These are phyloP conservation scores for Watsonalla cultraria DNA, from an alignment of 2,888 invertebrate genomes.

Conservation along the genomic window DNA sequence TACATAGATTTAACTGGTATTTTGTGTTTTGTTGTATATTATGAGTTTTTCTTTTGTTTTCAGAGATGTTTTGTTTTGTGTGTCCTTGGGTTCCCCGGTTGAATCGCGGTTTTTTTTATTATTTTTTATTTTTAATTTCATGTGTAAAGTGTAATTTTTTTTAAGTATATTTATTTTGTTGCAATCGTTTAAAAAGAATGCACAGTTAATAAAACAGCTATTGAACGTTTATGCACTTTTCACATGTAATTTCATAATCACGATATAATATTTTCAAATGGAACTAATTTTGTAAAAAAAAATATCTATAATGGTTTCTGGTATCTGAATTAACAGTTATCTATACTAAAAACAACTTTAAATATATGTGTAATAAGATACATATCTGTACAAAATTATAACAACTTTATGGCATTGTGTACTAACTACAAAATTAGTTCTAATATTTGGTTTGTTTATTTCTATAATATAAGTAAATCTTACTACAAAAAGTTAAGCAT, in stretches of 20 bases:
- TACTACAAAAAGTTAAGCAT: too few species aligned
- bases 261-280: slow-evolving; percentile 9
- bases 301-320: slow-evolving; percentile 7
- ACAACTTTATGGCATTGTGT: slow-evolving; percentile 11
- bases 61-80: slow-evolving; percentile 48
- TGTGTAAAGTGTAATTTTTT: slow-evolving; percentile 24
- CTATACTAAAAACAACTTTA: slow-evolving; percentile 5
- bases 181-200: not conserved
- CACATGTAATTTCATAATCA: slow-evolving; percentile 37
- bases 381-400: slow-evolving; percentile 18
- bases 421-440: slow-evolving; percentile 57
- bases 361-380: slow-evolving; percentile 5
- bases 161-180: slow-evolving; percentile 4
- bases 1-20: not conserved
- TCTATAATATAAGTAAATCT: too few species aligned
- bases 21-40: slow-evolving; percentile 27
- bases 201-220: not conserved
- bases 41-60: slow-evolving; percentile 48
- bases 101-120: slow-evolving; percentile 56
- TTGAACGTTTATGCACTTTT: slow-evolving; percentile 10
- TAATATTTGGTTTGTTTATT: not conserved
- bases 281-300: slow-evolving; percentile 49
- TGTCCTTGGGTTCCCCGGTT: slow-evolving; percentile 73
- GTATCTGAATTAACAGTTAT: slow-evolving; percentile 3
- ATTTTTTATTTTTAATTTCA: slow-evolving; percentile 35